Evolutionary conservation across 2,888 invertebrate species (phyloP).

Genomic region (Platycheirus rosarum): DNA sequence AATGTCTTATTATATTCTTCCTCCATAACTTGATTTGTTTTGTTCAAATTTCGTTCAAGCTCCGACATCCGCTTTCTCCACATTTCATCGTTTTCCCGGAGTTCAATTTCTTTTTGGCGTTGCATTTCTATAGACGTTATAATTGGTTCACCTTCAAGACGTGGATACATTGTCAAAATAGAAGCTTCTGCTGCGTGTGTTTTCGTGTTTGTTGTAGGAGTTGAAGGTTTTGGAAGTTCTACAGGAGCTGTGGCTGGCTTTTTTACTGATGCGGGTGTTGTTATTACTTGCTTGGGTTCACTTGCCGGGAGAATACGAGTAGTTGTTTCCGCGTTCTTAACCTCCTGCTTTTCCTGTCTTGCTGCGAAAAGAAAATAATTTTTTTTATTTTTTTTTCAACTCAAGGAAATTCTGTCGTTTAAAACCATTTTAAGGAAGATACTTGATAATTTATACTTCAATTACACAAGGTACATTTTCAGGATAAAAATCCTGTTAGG

Average conservation of each 20-base stretch:
- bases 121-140: conserved; percentile 81
- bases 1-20: conserved; percentile 85
- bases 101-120: conserved; percentile 85
- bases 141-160: conserved; percentile 75
- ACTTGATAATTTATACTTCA: too few relatives aligned
- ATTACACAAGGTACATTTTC: too few relatives aligned
- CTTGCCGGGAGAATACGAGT: conserved; percentile 53
- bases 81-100: conserved; percentile 85
- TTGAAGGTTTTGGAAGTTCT: conserved; percentile 56
- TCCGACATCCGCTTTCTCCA: conserved; percentile 85
- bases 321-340: conserved; percentile 17
- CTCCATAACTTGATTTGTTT: conserved; percentile 84
- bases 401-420: too few relatives aligned
- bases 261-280: conserved; percentile 20
- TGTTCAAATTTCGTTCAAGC: conserved; percentile 84
- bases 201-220: conserved; percentile 57
- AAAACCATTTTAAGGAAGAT: too few relatives aligned
- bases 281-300: conserved; percentile 44
- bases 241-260: background rate
- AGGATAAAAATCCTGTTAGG: too few relatives aligned
- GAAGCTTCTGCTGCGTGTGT: conserved; percentile 28
- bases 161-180: conserved; percentile 66
- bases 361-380: conserved; percentile 6
- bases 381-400: too few relatives aligned
- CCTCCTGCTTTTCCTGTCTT: conserved; percentile 44